phyloP scores from a whole-genome alignment of 1,140 invertebrate genomes.

The Ylistrum balloti region DNA sequence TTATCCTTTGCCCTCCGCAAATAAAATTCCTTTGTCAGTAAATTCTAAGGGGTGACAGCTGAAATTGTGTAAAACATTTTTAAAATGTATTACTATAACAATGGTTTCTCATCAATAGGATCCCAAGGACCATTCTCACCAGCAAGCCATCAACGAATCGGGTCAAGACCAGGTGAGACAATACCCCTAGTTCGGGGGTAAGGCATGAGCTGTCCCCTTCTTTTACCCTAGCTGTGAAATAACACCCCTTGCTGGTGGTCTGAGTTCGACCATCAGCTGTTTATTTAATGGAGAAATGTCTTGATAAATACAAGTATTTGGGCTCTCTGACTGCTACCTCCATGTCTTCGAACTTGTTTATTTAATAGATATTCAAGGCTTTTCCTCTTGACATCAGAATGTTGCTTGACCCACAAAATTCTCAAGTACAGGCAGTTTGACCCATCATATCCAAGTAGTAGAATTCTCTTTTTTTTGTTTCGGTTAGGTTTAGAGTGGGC shows the following conservation, averaged over 20 bases:
- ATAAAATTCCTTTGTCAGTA: background rate
- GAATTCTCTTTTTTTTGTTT: no score
- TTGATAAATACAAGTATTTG: background rate
- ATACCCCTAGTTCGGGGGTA: background rate
- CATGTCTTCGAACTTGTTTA: background rate
- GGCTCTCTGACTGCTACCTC: background rate
- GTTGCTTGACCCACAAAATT: no score
- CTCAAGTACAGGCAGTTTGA: no score
- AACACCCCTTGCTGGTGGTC: background rate
- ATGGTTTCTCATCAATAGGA: conserved; percentile 75
- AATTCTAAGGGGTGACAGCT: background rate
- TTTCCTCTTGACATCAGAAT: background rate
- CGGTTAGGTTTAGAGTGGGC: background rate
- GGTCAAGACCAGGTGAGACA: conserved; percentile 77
- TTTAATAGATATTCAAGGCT: background rate
- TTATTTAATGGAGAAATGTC: background rate
- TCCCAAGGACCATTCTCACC: conserved; percentile 84
- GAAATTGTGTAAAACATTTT: conserved; percentile 9
- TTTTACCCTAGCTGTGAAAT: background rate
- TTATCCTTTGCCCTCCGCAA: background rate
- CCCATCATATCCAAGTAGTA: no score
- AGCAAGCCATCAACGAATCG: conserved; percentile 82
- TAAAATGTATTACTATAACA: background rate
- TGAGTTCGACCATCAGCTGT: background rate
- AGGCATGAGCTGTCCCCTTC: background rate